Evolutionary conservation across 2,113 vertebrate genomes (phyloP).

Genomic region (Aptenodytes forsteri): DNA sequence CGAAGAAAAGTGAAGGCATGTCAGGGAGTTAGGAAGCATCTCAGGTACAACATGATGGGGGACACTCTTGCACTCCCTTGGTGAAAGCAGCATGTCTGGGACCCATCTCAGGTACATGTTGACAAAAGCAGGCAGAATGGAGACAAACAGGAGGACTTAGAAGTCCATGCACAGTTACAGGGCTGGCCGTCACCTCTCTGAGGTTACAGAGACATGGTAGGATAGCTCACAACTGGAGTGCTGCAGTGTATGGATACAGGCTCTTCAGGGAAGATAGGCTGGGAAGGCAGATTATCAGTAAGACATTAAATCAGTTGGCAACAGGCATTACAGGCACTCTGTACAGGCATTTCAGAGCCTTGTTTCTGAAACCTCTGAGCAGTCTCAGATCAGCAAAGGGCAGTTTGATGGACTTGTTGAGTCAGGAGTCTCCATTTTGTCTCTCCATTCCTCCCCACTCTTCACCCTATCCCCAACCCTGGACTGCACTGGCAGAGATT

Average conservation of each 20-base stretch:
- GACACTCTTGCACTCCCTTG: not conserved
- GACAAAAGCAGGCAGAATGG: not conserved
- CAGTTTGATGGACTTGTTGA: not conserved
- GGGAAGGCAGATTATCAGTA: not conserved
- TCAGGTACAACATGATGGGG: no score
- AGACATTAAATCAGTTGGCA: not conserved
- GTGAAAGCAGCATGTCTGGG: not conserved
- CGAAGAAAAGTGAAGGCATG: not conserved
- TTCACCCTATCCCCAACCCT: not conserved
- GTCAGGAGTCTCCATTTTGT: not conserved
- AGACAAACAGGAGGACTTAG: not conserved
- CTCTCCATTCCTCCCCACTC: not conserved
- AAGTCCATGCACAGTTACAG: not conserved
- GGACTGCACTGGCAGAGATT: not conserved
- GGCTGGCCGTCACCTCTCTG: not conserved
- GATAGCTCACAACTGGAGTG: not conserved
- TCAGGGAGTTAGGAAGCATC: not conserved
- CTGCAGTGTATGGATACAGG: not conserved
- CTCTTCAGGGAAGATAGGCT: not conserved
- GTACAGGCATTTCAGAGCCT: not conserved
- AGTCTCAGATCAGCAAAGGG: not conserved
- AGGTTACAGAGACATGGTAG: not conserved
- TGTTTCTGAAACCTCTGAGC: not conserved
- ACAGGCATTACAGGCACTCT: not conserved
- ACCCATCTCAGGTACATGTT: not conserved